Percentiles rank a stretch among this genome's conserved stretches.
Evolutionary conservation across 2,113 vertebrate genomes (phyloP).

Genomic region (Tangachromis dhanisi): DNA sequence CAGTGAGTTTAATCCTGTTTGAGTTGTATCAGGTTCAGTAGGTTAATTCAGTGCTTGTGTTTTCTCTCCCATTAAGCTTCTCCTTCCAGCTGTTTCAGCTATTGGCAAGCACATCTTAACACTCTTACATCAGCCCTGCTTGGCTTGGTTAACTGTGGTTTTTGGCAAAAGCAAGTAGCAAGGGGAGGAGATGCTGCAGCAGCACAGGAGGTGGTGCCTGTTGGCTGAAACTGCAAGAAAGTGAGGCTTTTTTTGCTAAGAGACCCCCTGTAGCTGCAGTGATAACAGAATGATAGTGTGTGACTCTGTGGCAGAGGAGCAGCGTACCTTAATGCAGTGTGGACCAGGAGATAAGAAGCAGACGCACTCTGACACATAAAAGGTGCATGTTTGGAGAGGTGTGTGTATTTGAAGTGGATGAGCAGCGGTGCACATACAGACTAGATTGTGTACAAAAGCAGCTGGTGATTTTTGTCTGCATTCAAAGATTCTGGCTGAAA

Average conservation of each 20-base stretch:
- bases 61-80: constrained; percentile 34
- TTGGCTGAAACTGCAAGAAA: constrained; percentile 26
- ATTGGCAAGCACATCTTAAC: constrained; percentile 9
- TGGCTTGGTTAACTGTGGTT: constrained; percentile 21
- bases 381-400: constrained; percentile 4
- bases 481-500: background rate
- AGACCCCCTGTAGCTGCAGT: constrained; percentile 46
- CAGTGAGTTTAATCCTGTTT: constrained; percentile 7
- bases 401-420: constrained; percentile 6
- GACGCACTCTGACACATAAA: constrained; percentile 5
- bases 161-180: background rate
- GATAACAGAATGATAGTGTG: constrained; percentile 56
- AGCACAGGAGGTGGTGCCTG: background rate
- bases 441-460: background rate
- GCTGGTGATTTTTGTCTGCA: background rate
- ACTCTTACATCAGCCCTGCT: constrained; percentile 15
- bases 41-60: constrained; percentile 38
- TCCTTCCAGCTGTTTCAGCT: constrained; percentile 41
- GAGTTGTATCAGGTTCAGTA: constrained; percentile 9
- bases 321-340: constrained; percentile 25
- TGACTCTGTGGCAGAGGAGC: constrained; percentile 16
- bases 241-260: constrained; percentile 2
- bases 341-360: constrained; percentile 46
- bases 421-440: background rate
- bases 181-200: constrained; percentile 20